These are phyloP conservation scores for Lepus americanus DNA, from an alignment of 2,113 vertebrate genomes.

Conservation along the genomic window DNA sequence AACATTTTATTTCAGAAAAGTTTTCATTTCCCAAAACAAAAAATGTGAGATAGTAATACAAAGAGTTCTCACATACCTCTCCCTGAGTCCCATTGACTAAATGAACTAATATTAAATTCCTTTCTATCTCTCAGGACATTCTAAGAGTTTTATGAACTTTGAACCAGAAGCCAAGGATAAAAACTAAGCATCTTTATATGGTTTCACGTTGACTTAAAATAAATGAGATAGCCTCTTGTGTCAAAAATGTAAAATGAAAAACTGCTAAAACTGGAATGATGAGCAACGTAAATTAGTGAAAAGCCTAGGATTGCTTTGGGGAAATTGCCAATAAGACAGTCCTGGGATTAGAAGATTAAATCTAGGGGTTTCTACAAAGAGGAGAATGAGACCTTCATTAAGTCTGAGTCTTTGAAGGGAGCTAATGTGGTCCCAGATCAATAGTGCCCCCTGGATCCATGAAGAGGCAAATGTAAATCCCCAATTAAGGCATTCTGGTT, in stretches of 20 bases:
- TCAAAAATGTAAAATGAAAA: conserved; percentile 22
- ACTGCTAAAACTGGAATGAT: not conserved
- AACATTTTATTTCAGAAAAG: too few species aligned
- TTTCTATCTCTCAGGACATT: not conserved
- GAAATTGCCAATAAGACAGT: not conserved
- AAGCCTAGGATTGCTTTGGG: not conserved
- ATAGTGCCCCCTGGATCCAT: not conserved
- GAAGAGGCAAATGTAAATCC: conserved; percentile 11
- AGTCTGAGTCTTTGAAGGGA: not conserved
- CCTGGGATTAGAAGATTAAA: not conserved
- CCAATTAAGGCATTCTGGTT: not conserved
- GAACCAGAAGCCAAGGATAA: not conserved
- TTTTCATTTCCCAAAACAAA: too few species aligned
- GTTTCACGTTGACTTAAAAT: not conserved
- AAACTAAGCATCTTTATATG: not conserved
- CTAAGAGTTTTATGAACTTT: not conserved
- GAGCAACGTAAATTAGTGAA: conserved; percentile 31
- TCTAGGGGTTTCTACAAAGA: not conserved
- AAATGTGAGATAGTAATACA: too few species aligned
- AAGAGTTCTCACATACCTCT: too few species aligned
- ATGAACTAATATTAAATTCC: too few species aligned
- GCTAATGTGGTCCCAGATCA: not conserved
- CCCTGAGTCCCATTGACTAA: too few species aligned
- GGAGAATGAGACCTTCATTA: not conserved
- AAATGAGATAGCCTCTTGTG: not conserved